Evolutionary conservation across 2,797 vertebrate genomes (phyloP).

Genomic region (Rhincodon typus): DNA sequence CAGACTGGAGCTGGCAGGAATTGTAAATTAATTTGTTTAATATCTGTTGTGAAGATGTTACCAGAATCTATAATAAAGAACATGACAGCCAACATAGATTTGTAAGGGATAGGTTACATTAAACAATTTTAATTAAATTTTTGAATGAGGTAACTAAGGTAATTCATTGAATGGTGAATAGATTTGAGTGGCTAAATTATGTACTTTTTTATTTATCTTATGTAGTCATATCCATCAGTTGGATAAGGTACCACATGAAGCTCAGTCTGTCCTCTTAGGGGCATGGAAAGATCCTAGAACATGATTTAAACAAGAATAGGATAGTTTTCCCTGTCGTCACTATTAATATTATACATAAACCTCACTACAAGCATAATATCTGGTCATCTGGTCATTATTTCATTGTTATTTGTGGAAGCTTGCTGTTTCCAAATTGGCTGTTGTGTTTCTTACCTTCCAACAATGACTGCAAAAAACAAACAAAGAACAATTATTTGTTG

Average conservation of each 20-base stretch:
- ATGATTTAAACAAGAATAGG: background rate
- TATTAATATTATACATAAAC: background rate
- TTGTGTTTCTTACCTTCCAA: background rate
- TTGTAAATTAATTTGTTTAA: too few species aligned
- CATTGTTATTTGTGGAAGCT: background rate
- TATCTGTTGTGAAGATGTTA: too few species aligned
- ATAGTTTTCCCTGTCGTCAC: too few species aligned
- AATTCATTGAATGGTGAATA: background rate
- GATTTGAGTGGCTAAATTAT: background rate
- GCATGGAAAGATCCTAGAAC: background rate
- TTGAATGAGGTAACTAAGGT: too few species aligned
- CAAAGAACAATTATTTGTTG: background rate
- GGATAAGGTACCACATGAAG: background rate
- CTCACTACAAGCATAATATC: background rate
- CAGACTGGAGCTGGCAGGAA: too few species aligned
- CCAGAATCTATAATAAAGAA: too few species aligned
- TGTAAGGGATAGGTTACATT: too few species aligned
- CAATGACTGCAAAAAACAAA: background rate
- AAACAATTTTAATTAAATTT: too few species aligned
- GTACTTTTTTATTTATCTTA: background rate
- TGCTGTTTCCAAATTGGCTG: background rate
- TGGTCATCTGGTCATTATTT: background rate
- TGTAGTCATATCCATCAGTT: background rate
- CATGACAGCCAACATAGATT: too few species aligned
- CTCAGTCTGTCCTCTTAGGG: background rate